Conservation (phyloP, 2,888 invertebrate genomes). For the Limenitis camilla region DNA sequence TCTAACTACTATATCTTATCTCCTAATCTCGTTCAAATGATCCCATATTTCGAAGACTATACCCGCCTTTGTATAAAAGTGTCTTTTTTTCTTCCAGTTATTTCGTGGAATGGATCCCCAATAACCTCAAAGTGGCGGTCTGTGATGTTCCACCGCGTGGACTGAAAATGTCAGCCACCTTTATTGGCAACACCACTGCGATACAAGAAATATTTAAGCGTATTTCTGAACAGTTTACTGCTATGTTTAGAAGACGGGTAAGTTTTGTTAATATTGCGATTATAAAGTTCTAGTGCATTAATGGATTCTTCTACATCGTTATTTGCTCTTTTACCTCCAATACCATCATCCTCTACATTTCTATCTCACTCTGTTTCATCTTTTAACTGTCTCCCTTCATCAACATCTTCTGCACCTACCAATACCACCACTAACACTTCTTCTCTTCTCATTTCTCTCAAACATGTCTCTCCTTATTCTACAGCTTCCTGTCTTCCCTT, state of each 20-base stretch:
- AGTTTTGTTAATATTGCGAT: constrained; percentile 8
- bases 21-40: background rate
- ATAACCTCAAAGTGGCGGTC: constrained; percentile 89
- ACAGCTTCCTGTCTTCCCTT: too few relatives aligned
- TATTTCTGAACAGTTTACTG: constrained; percentile 88
- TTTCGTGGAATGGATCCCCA: constrained; percentile 91
- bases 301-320: background rate
- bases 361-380: too few relatives aligned
- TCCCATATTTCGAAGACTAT: background rate
- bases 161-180: constrained; percentile 91
- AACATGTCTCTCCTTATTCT: too few relatives aligned
- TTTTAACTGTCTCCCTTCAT: too few relatives aligned
- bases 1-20: background rate
- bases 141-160: constrained; percentile 91
- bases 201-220: constrained; percentile 91
- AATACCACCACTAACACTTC: too few relatives aligned
- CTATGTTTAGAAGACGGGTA: constrained; percentile 90
- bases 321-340: too few relatives aligned
- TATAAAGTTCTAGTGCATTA: background rate
- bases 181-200: constrained; percentile 89
- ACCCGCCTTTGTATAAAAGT: background rate
- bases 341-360: too few relatives aligned
- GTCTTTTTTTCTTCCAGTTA: constrained; percentile 57
- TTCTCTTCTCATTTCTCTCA: too few relatives aligned
- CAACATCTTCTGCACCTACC: too few relatives aligned